These are phyloP conservation scores for Lepus europaeus DNA, from an alignment of 2,113 vertebrate genomes.

Conservation along the genomic window DNA sequence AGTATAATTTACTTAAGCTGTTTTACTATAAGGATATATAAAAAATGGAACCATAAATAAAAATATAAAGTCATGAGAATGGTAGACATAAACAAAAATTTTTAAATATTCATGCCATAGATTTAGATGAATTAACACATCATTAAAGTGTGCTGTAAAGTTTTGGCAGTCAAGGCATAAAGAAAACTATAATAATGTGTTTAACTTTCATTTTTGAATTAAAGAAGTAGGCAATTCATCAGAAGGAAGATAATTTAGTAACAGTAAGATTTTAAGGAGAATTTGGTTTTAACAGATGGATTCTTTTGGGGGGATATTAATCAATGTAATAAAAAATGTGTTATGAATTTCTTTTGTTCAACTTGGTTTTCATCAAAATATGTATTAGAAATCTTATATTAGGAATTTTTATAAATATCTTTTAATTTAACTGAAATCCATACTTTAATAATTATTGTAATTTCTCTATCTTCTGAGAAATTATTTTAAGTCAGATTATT, in stretches of 20 bases:
- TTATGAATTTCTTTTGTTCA: not conserved
- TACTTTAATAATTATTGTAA: not conserved
- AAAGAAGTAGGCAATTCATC: not conserved
- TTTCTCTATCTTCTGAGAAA: not conserved
- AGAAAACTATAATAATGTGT: not conserved
- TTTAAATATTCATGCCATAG: not conserved
- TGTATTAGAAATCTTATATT: not conserved
- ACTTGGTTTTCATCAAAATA: not conserved
- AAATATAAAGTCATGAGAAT: not conserved
- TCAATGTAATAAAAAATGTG: not conserved
- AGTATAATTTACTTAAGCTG: not conserved
- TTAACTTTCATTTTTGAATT: not conserved
- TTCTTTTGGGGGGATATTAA: not conserved
- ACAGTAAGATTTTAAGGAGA: not conserved
- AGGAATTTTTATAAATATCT: not conserved
- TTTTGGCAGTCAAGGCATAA: not conserved
- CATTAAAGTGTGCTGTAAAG: not conserved
- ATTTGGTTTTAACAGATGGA: not conserved
- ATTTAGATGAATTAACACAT: not conserved
- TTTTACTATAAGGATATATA: not conserved
- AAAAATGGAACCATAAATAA: not conserved
- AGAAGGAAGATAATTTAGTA: conserved; percentile 32
- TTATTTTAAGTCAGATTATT: not conserved
- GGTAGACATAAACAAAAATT: not conserved
- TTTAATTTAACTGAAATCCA: not conserved